These are phyloP conservation scores for Ariolimax columbianus DNA, from an alignment of 2,888 invertebrate genomes.

Conservation along the genomic window DNA sequence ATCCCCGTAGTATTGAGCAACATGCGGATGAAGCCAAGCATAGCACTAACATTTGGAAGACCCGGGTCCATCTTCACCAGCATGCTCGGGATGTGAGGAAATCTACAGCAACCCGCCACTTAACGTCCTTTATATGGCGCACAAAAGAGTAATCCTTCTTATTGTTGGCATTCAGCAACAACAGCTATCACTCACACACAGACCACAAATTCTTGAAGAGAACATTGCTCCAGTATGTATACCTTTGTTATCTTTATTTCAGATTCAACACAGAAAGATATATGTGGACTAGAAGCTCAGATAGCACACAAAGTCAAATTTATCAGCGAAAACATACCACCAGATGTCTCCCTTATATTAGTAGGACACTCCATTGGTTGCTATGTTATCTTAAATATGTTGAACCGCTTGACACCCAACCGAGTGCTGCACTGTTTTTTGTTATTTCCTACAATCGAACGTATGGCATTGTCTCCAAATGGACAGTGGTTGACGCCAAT, in stretches of 20 bases:
- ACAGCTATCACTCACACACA: no score
- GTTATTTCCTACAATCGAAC: conserved; percentile 92
- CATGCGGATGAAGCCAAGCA: no score
- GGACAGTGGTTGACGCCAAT: conserved; percentile 85
- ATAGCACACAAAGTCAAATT: conserved; percentile 88
- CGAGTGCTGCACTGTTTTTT: conserved; percentile 81
- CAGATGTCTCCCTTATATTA: conserved; percentile 85
- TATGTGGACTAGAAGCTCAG: conserved; percentile 86
- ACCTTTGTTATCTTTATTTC: conserved; percentile 49
- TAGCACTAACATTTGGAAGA: no score
- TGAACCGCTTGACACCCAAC: conserved; percentile 80
- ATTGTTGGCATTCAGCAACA: no score
- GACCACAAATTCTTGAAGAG: no score
- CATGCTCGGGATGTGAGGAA: no score
- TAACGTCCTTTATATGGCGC: no score
- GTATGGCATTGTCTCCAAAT: conserved; percentile 87
- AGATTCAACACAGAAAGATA: conserved; percentile 61
- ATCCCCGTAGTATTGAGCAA: no score
- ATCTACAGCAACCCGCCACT: no score
- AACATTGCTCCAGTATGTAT: no score
- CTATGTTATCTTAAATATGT: conserved; percentile 88
- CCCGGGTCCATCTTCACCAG: no score
- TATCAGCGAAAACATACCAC: conserved; percentile 86
- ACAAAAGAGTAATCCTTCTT: no score
- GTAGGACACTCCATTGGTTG: conserved; percentile 95